These are phyloP conservation scores for Halcyon malimbica DNA, from an alignment of 2,113 vertebrate genomes.

Conservation along the genomic window DNA sequence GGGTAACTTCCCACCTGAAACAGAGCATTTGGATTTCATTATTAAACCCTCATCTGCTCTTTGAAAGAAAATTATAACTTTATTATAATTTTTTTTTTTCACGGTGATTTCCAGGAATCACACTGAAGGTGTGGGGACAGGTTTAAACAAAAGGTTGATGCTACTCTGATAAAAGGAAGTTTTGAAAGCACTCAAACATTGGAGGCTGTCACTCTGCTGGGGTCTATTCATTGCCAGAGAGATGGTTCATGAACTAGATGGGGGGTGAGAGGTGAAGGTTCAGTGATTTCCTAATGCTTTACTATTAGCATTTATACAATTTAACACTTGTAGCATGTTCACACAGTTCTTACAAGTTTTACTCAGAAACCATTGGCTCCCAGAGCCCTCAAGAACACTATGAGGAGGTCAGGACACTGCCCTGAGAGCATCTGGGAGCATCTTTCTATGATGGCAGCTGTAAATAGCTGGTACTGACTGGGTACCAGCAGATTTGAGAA, in stretches of 20 bases:
- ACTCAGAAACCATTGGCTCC: neutral
- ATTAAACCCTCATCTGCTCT: neutral
- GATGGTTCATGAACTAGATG: neutral
- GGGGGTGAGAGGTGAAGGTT: neutral
- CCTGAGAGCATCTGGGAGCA: neutral
- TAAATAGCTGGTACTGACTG: neutral
- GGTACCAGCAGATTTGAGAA: neutral
- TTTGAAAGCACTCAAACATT: neutral
- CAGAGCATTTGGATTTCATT: neutral
- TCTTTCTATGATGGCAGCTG: neutral
- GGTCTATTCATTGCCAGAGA: neutral
- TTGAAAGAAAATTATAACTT: neutral
- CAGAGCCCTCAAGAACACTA: neutral
- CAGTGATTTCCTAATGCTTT: neutral
- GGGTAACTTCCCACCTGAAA: slow-evolving; percentile 44
- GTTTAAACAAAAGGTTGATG: neutral
- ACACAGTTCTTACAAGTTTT: neutral
- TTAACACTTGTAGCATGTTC: neutral
- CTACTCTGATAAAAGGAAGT: neutral
- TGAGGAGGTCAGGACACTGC: neutral
- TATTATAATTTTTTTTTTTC: neutral
- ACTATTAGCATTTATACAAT: neutral
- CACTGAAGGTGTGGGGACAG: neutral
- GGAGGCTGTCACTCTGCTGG: neutral
- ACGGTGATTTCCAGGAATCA: neutral